These are phyloP conservation scores for Heloderma charlesbogerti DNA, from an alignment of 2,113 vertebrate genomes.

Conservation along the genomic window DNA sequence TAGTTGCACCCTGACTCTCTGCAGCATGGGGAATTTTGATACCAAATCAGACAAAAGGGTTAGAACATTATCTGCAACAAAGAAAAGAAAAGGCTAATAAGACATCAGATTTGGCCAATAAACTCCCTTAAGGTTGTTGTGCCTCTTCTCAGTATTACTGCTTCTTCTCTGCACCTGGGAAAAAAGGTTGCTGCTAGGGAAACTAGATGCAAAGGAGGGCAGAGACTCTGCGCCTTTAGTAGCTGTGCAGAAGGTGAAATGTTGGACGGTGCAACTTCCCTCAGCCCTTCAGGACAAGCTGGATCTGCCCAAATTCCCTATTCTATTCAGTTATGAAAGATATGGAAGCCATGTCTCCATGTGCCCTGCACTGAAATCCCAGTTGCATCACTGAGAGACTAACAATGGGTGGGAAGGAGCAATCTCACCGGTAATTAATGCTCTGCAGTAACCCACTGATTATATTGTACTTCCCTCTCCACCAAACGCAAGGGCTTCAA, in stretches of 20 bases:
- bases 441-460: not conserved
- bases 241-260: not conserved
- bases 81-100: not conserved
- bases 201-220: not conserved
- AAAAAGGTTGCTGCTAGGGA: not conserved
- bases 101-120: not conserved
- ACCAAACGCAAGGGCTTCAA: not conserved
- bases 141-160: not conserved
- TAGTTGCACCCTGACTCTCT: not conserved
- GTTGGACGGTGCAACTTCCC: not conserved
- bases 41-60: not conserved
- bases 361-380: not conserved
- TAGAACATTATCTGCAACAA: not conserved
- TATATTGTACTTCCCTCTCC: not conserved
- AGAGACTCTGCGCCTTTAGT: not conserved
- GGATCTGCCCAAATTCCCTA: not conserved
- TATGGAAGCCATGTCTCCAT: not conserved
- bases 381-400: not conserved
- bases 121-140: not conserved
- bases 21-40: not conserved
- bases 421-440: not conserved
- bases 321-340: not conserved
- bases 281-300: not conserved
- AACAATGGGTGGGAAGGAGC: not conserved
- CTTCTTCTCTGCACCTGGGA: not conserved